phyloP scores from a whole-genome alignment of 2,113 vertebrate species.

The Gymnarchus niloticus region DNA sequence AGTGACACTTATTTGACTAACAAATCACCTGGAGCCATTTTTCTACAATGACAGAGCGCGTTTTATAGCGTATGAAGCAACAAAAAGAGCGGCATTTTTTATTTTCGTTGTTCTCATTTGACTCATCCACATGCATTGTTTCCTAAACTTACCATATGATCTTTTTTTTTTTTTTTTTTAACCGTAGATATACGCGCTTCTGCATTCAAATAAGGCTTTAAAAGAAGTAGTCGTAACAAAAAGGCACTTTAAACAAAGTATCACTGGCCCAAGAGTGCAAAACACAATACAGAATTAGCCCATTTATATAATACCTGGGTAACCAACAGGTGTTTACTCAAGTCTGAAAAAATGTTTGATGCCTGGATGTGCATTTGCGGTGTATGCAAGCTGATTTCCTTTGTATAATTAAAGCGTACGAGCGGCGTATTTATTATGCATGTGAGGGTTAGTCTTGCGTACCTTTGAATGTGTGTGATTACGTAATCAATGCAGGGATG shows the following conservation, averaged over 20 bases:
- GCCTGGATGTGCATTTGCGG: not conserved
- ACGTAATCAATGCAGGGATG: constrained; percentile 5
- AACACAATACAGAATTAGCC: constrained; percentile 2
- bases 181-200: not conserved
- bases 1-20: constrained; percentile 28
- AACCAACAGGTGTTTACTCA: not conserved
- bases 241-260: not conserved
- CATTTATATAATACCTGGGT: not conserved
- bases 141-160: not conserved
- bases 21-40: constrained; percentile 24
- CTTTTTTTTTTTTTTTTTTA: too few relatives aligned
- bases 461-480: constrained; percentile 16
- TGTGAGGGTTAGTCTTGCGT: not conserved
- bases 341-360: not conserved
- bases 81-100: not conserved
- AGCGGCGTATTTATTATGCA: not conserved
- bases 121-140: not conserved
- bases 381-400: not conserved
- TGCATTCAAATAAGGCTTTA: not conserved
- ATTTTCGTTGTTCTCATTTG: constrained; percentile 2
- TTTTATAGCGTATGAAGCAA: not conserved
- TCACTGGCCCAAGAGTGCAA: not conserved
- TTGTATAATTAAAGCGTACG: not conserved
- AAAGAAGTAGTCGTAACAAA: not conserved
- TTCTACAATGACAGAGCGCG: not conserved